These are phyloP conservation scores for Lepus europaeus DNA, from an alignment of 2,113 vertebrate species.

Conservation along the genomic window DNA sequence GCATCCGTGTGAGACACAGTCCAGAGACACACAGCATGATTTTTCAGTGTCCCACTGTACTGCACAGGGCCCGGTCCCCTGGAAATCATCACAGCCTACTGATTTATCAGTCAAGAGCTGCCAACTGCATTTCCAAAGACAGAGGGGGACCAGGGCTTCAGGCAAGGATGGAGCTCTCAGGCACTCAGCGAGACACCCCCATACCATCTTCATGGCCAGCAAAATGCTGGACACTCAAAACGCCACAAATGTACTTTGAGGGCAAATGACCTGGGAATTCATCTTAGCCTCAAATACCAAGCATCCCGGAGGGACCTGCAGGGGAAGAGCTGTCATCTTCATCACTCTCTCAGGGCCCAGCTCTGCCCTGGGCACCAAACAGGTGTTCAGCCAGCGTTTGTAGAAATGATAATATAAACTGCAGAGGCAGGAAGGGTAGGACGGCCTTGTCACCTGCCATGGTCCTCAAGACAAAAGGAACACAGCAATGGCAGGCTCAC, in stretches of 20 bases:
- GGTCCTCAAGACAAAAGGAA: fast-evolving
- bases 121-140: not conserved
- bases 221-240: not conserved
- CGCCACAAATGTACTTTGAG: not conserved
- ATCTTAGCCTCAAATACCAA: not conserved
- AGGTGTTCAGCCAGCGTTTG: not conserved
- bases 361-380: not conserved
- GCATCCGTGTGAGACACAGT: not conserved
- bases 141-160: not conserved
- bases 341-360: not conserved
- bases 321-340: not conserved
- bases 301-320: not conserved
- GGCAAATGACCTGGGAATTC: not conserved
- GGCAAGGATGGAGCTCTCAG: not conserved
- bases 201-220: not conserved
- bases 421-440: not conserved
- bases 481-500: not conserved
- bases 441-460: not conserved
- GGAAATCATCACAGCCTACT: not conserved
- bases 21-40: not conserved
- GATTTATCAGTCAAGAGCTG: not conserved
- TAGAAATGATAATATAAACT: not conserved
- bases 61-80: not conserved
- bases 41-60: not conserved
- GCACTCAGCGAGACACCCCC: not conserved